A percentile compares a stretch with the other conserved stretches of the same genome.
Conservation (phyloP, 2,797 vertebrate genomes). For the Gymnopithys bicolor region DNA sequence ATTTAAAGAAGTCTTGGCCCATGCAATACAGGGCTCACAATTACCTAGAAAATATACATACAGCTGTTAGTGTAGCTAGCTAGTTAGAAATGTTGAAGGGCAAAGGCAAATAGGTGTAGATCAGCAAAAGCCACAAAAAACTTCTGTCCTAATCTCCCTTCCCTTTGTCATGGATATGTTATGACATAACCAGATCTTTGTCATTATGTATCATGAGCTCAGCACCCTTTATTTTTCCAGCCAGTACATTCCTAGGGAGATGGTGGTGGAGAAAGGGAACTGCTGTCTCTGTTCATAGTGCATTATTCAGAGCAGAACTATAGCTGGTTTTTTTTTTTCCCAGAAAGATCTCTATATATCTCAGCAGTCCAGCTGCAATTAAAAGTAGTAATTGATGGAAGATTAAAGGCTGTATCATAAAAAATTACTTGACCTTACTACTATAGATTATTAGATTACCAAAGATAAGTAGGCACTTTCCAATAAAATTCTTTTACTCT, state of each 20-base stretch:
- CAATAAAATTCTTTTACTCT: neutral
- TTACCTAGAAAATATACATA: neutral
- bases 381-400: neutral
- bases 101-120: neutral
- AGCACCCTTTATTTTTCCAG: neutral
- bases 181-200: neutral
- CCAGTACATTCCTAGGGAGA: neutral
- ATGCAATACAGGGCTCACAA: neutral
- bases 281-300: neutral
- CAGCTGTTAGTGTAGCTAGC: neutral
- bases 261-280: neutral
- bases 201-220: neutral
- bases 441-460: constrained; percentile 1
- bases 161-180: neutral
- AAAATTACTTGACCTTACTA: neutral
- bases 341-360: neutral
- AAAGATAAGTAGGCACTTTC: neutral
- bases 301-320: neutral
- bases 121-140: neutral
- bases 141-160: neutral
- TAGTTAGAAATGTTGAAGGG: neutral
- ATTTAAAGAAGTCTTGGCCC: neutral
- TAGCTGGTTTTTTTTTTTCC: neutral
- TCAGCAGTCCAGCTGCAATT: neutral
- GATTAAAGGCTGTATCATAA: constrained; percentile 3